Evolutionary conservation across 2,113 vertebrate species (phyloP).

Genomic region (Archilochus colubris): DNA sequence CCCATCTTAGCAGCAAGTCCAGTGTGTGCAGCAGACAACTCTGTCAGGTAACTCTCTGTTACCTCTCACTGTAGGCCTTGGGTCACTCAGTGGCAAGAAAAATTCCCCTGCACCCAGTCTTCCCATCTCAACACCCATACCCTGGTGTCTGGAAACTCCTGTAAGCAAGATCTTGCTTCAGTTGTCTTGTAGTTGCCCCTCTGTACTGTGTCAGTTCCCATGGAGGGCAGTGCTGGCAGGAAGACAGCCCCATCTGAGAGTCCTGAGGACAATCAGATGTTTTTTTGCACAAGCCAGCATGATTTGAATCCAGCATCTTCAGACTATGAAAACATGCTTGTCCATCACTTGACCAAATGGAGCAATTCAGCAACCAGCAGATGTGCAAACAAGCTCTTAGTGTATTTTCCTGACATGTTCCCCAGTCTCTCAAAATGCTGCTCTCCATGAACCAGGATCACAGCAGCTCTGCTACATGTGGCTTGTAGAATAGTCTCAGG

Average conservation of each 20-base stretch:
- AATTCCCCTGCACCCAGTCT: background rate
- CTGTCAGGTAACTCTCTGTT: background rate
- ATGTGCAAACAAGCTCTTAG: background rate
- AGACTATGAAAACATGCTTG: background rate
- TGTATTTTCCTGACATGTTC: background rate
- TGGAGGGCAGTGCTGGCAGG: background rate
- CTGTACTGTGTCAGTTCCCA: background rate
- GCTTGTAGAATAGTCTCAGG: background rate
- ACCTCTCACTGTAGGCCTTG: background rate
- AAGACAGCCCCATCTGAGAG: background rate
- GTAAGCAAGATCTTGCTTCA: background rate
- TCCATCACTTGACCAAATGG: background rate
- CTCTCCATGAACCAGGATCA: background rate
- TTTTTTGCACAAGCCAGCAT: background rate
- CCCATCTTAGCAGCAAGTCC: background rate
- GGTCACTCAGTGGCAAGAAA: background rate
- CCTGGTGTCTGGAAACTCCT: background rate
- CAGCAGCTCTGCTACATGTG: background rate
- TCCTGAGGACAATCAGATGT: fast-evolving
- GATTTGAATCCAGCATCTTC: background rate
- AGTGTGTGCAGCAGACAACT: background rate
- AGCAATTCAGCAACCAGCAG: slow-evolving; percentile 3
- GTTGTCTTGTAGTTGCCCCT: background rate
- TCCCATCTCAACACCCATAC: background rate
- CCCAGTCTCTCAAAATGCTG: background rate